Conservation (phyloP, 2,113 vertebrate genomes). For the Synchiropus splendidus region DNA sequence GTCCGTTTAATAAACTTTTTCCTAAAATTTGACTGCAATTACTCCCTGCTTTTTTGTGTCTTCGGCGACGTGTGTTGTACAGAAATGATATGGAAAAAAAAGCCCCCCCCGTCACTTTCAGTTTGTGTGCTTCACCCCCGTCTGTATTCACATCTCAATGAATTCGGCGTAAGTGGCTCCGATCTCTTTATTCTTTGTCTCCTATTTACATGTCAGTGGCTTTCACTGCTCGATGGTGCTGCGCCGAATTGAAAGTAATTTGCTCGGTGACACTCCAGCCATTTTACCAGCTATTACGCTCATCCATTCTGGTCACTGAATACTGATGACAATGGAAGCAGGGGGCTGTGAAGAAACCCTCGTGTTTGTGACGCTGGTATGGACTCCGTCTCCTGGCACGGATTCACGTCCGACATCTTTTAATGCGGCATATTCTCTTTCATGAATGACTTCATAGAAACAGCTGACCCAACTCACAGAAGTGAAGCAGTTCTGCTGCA, state of each 20-base stretch:
- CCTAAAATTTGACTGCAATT: too few species aligned
- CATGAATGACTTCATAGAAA: conserved; percentile 11
- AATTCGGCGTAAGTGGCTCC: conserved; percentile 43
- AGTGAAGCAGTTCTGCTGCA: too few species aligned
- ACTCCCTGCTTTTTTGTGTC: too few species aligned
- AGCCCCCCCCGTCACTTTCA: conserved; percentile 7
- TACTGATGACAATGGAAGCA: conserved; percentile 53
- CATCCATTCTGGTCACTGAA: conserved; percentile 59
- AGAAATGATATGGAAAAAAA: too few species aligned
- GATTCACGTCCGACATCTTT: too few species aligned
- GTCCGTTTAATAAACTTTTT: too few species aligned
- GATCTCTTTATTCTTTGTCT: conserved; percentile 18
- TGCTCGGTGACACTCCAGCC: conserved; percentile 50
- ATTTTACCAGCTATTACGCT: conserved; percentile 61
- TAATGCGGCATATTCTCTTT: too few species aligned
- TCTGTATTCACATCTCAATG: conserved; percentile 55
- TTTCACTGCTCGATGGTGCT: conserved; percentile 42
- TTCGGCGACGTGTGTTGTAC: too few species aligned
- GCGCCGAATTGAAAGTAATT: conserved; percentile 55
- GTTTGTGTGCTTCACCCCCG: conserved; percentile 18
- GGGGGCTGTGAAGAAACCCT: conserved; percentile 48
- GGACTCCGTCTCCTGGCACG: background rate
- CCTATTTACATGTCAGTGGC: conserved; percentile 60
- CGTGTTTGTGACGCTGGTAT: conserved; percentile 35
- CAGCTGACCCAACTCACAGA: too few species aligned